A percentile compares a stretch with the other conserved stretches of the same genome.
phyloP scores from a whole-genome alignment of 2,888 invertebrate genomes.

The Ormyrus nitidulus region DNA sequence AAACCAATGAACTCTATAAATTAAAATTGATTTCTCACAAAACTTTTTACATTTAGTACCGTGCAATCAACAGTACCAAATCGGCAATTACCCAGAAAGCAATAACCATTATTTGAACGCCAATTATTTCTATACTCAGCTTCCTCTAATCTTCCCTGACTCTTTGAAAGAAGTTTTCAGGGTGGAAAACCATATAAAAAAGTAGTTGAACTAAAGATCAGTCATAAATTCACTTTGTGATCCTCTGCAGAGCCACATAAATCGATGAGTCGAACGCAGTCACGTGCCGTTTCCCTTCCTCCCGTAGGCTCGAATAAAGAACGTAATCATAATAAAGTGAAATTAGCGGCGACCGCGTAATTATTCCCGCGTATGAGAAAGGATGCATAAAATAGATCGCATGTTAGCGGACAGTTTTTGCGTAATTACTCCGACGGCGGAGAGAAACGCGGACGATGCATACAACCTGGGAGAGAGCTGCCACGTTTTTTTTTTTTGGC shows the following conservation, averaged over 20 bases:
- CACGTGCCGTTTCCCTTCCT: not conserved
- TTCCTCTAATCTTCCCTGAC: no score
- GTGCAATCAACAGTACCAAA: no score
- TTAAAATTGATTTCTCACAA: no score
- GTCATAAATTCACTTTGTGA: conserved; percentile 20
- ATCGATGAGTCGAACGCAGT: conserved; percentile 13
- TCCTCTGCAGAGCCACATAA: not conserved
- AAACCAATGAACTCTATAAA: no score
- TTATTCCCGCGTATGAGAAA: conserved; percentile 13
- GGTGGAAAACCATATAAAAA: no score
- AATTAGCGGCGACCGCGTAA: conserved; percentile 36
- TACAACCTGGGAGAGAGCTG: no score
- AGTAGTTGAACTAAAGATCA: not conserved
- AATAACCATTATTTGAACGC: no score
- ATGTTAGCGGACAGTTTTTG: conserved; percentile 45
- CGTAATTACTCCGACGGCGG: conserved; percentile 28
- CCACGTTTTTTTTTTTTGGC: no score
- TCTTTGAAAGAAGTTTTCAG: no score
- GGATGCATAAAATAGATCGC: conserved; percentile 44
- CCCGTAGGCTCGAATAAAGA: conserved; percentile 15
- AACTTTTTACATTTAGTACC: no score
- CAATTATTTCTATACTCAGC: no score
- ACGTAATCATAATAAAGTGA: conserved; percentile 46
- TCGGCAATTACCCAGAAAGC: no score
- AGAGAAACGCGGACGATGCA: not conserved